Percentiles rank a stretch among this genome's conserved stretches.
These are phyloP conservation scores for Rhagoletis pomonella DNA, from an alignment of 1,140 invertebrate species.

Conservation along the genomic window DNA sequence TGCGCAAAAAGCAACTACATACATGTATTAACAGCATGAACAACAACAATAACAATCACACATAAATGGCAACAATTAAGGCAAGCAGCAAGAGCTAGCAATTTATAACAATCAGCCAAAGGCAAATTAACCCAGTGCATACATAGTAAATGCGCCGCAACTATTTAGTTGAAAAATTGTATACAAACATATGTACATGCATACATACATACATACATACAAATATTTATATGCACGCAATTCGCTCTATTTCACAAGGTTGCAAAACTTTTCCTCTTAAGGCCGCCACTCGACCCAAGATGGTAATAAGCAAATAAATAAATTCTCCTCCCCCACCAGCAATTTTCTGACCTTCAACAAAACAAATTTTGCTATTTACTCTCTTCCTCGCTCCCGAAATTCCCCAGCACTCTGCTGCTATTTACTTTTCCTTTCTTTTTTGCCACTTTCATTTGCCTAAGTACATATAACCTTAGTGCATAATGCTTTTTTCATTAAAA, in stretches of 20 bases:
- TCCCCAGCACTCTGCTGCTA: not conserved
- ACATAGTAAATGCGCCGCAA: conserved; percentile 30
- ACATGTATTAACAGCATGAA: not conserved
- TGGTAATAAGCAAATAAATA: not conserved
- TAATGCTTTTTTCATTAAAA: not conserved
- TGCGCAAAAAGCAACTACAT: not conserved
- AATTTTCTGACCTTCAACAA: too few relatives aligned
- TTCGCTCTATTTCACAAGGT: not conserved
- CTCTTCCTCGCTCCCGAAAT: not conserved
- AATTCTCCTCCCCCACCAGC: not conserved
- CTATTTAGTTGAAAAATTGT: not conserved
- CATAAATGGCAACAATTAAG: not conserved
- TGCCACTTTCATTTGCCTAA: not conserved
- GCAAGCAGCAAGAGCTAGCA: not conserved
- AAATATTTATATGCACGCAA: too few relatives aligned
- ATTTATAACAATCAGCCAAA: conserved; percentile 11
- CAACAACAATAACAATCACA: not conserved
- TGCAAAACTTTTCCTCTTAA: not conserved
- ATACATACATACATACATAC: too few relatives aligned
- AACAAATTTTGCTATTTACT: not conserved
- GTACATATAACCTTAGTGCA: not conserved
- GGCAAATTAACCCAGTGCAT: not conserved
- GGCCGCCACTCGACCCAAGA: not conserved
- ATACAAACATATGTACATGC: too few relatives aligned
- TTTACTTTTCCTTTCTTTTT: not conserved